phyloP scores from a whole-genome alignment of 2,113 vertebrate genomes.

The Himantopus leucocephalus region DNA sequence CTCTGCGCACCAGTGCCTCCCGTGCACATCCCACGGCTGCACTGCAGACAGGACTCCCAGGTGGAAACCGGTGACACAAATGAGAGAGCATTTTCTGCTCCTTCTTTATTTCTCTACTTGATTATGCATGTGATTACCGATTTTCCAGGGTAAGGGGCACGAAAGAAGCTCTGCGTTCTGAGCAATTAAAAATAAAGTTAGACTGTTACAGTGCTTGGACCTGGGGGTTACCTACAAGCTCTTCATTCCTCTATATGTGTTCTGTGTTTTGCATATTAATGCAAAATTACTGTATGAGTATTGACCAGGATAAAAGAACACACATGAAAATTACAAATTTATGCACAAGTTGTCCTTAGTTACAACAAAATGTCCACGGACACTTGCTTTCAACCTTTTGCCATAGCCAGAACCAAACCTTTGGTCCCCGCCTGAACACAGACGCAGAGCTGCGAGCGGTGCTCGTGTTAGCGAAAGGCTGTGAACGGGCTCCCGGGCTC shows the following conservation, averaged over 20 bases:
- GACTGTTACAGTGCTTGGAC: no score
- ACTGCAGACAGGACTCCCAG: no score
- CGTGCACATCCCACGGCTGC: no score
- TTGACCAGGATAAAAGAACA: neutral
- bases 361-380: neutral
- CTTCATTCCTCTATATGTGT: no score
- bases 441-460: neutral
- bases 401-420: neutral
- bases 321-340: neutral
- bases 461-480: no score
- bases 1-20: no score
- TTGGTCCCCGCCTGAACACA: no score
- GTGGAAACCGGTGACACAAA: no score
- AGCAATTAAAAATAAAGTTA: neutral
- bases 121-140: neutral
- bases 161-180: neutral
- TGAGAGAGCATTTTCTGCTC: no score
- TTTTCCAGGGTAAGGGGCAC: neutral
- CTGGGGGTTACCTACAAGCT: neutral
- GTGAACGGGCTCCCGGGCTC: no score
- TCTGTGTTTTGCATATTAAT: neutral
- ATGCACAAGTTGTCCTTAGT: neutral
- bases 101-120: neutral
- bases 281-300: neutral
- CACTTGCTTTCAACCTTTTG: neutral